phyloP scores from a whole-genome alignment of 2,113 vertebrate genomes.

The Nibea coibor region DNA sequence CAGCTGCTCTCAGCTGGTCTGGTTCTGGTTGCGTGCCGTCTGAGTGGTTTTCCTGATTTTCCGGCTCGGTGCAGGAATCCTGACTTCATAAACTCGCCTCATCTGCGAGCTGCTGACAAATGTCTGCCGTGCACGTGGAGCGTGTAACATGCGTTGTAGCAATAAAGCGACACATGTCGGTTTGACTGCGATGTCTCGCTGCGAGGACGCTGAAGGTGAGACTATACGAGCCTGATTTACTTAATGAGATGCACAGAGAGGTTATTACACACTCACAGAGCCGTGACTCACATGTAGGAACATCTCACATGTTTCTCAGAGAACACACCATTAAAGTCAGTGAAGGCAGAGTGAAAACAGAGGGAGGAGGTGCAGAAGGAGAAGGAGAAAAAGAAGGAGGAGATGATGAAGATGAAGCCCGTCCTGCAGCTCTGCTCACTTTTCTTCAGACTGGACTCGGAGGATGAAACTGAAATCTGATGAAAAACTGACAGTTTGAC shows the following conservation, averaged over 20 bases:
- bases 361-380: not conserved
- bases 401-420: not conserved
- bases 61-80: not conserved
- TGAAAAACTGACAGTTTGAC: not conserved
- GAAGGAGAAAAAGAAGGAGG: too few species aligned
- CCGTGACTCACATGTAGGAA: not conserved
- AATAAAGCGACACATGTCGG: not conserved
- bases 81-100: not conserved
- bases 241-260: not conserved
- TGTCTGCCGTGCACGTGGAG: not conserved
- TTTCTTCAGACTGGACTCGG: not conserved
- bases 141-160: not conserved
- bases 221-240: not conserved
- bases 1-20: too few species aligned
- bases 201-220: constrained; percentile 26
- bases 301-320: not conserved
- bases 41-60: not conserved
- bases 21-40: too few species aligned
- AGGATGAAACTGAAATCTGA: constrained; percentile 2
- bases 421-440: not conserved
- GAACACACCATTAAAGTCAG: constrained; percentile 3
- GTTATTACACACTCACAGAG: not conserved
- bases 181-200: not conserved
- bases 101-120: constrained; percentile 9
- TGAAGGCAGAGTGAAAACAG: constrained; percentile 1